Conservation (phyloP, 2,113 vertebrate genomes). For the Phalacrocorax pelagicus region DNA sequence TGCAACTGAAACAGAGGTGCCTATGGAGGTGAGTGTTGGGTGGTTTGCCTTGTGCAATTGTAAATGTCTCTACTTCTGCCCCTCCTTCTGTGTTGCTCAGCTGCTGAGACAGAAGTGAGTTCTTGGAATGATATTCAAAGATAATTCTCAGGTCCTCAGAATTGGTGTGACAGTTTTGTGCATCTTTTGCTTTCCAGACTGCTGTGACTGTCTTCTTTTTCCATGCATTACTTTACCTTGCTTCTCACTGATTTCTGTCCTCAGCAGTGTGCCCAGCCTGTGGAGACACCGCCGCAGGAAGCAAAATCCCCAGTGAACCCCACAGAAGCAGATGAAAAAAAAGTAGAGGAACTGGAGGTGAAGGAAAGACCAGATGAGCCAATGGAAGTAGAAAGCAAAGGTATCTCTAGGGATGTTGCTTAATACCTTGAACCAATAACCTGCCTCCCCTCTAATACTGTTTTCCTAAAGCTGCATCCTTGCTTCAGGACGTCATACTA, state of each 20-base stretch:
- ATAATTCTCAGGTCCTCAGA: not conserved
- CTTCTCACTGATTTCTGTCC: not conserved
- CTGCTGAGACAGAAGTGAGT: not conserved
- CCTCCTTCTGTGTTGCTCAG: rapidly evolving
- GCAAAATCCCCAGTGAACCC: constrained; percentile 71
- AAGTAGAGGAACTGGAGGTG: constrained; percentile 77
- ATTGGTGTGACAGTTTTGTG: not conserved
- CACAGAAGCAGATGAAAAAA: constrained; percentile 74
- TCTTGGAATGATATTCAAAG: not conserved
- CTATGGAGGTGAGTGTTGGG: constrained; percentile 68
- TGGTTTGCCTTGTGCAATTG: not conserved
- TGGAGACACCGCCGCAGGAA: constrained; percentile 57
- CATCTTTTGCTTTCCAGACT: not conserved
- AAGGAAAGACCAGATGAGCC: constrained; percentile 82
- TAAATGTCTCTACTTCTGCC: not conserved
- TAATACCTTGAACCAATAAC: not conserved
- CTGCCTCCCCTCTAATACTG: not conserved
- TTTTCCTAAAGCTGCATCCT: not conserved
- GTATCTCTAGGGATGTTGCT: constrained; percentile 23
- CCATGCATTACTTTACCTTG: not conserved
- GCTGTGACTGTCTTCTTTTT: not conserved
- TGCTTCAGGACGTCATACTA: not conserved
- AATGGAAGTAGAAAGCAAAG: constrained; percentile 86
- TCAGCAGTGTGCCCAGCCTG: constrained; percentile 68
- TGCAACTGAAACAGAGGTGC: constrained; percentile 60